Base-by-base conservation (phyloP, 2,113 vertebrate species). In the Pterocles gutturalis region DNA sequence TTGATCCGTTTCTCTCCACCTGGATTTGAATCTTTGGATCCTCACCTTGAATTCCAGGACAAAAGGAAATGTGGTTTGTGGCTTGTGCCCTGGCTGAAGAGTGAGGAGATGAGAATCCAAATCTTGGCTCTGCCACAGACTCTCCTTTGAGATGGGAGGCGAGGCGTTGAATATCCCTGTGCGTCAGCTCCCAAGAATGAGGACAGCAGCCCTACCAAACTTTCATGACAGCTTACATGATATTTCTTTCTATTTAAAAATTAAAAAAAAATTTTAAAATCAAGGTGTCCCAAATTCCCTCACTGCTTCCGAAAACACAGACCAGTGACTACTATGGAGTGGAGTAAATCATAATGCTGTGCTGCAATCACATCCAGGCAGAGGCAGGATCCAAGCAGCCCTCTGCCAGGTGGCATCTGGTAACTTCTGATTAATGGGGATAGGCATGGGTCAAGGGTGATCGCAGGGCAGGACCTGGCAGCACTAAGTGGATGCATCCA, bases 41-140 rank as follows among this genome's bases (percentile, higher is more conserved):
- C 31, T 93, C 87, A 88, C 93, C 90, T 96, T 90, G 82, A 90
- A 92, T 90, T 92, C 86, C 93, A 96, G 87, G 95, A 94, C 83
- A 90, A 94, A 90, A 88, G 79, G 95, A 90, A 92, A 76, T 71
- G 69, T 87, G 90, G 86, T 77, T 81, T 92, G 94, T 86, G 94
- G 92, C 66, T 89, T 82, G 26, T 66, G 83, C 53, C 73, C 69
- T 90, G 64, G 92, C 80, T 82, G 69, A 78, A 91, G 53, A 84
- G 53, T 60, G 61, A 90, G 92, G 73, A 72, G 90, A 87, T 90
- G 92, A 94, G 83, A 76, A 92, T 53, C 69, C 82, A 77, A 51
- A 48, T 17, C 48, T 87, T 84, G 64, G 95, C 90, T 77, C 69
- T 81, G 58, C 36, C 93, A 84, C 92, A 87, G 92, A 31, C 82